Evolutionary conservation across 1,140 invertebrate genomes (phyloP).

Genomic region (Antheraea pernyi): DNA sequence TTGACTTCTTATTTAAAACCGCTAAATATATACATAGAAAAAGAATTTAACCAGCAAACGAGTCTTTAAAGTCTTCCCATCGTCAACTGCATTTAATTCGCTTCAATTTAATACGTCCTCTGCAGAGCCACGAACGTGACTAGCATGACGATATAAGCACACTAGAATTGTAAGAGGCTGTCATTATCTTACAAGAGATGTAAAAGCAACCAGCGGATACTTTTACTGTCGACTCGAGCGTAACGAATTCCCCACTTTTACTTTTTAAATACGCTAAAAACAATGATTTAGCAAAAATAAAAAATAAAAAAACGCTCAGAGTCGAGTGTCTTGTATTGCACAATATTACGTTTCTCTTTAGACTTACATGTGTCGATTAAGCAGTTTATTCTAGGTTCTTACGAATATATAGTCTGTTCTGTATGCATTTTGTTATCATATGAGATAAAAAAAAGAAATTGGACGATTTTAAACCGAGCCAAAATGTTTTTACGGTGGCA

Average conservation of each 20-base stretch:
- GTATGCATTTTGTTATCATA: too few relatives aligned
- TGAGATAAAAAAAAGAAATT: too few relatives aligned
- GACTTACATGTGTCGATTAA: neutral
- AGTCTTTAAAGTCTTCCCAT: neutral
- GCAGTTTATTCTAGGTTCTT: too few relatives aligned
- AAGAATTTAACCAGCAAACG: too few relatives aligned
- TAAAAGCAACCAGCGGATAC: slow-evolving; percentile 9
- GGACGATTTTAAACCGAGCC: too few relatives aligned
- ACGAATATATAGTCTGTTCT: too few relatives aligned
- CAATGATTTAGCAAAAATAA: slow-evolving; percentile 51
- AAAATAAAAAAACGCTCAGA: neutral
- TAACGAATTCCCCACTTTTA: slow-evolving; percentile 50
- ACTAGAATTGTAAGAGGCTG: neutral
- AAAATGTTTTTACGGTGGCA: too few relatives aligned
- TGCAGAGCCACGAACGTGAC: neutral
- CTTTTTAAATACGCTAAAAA: slow-evolving; percentile 49
- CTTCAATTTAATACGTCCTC: neutral
- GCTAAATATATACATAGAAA: too few relatives aligned
- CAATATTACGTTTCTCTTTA: neutral
- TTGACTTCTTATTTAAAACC: too few relatives aligned
- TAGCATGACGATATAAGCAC: neutral
- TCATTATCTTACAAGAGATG: slow-evolving; percentile 2
- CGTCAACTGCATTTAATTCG: neutral
- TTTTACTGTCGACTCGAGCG: slow-evolving; percentile 30
- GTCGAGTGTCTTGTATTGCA: neutral